Percentiles rank a stretch among this genome's conserved stretches.
These are phyloP conservation scores for Nephotettix cincticeps DNA, from an alignment of 1,140 invertebrate genomes.

Conservation along the genomic window DNA sequence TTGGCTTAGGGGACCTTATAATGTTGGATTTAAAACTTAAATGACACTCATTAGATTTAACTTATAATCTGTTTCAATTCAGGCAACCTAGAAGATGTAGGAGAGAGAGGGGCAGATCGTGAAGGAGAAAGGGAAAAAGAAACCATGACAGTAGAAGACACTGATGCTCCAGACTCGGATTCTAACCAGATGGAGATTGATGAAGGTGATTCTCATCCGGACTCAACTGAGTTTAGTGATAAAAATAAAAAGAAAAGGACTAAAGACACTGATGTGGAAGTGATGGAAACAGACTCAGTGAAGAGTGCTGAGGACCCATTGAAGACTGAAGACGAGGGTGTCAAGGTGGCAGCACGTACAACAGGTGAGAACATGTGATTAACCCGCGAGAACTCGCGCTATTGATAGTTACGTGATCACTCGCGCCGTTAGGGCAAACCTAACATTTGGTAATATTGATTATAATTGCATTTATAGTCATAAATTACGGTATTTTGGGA, in stretches of 20 bases:
- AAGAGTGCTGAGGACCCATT: background rate
- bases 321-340: background rate
- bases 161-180: background rate
- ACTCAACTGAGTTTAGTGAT: background rate
- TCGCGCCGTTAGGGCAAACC: no score
- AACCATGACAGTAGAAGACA: constrained; percentile 11
- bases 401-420: no score
- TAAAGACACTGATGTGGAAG: background rate
- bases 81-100: background rate
- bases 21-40: no score
- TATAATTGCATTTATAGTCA: no score
- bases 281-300: background rate
- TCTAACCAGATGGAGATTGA: constrained; percentile 11
- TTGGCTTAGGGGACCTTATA: no score
- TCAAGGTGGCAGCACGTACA: background rate
- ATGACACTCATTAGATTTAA: no score
- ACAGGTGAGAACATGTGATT: background rate
- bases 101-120: background rate
- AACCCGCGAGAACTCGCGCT: no score
- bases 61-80: no score
- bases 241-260: background rate
- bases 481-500: no score
- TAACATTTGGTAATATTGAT: no score
- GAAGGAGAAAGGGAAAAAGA: background rate
- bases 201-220: background rate